A percentile compares a stretch with the other conserved stretches of the same genome.
phyloP scores from a whole-genome alignment of 2,113 vertebrate species.

The Syngnathus scovelli region DNA sequence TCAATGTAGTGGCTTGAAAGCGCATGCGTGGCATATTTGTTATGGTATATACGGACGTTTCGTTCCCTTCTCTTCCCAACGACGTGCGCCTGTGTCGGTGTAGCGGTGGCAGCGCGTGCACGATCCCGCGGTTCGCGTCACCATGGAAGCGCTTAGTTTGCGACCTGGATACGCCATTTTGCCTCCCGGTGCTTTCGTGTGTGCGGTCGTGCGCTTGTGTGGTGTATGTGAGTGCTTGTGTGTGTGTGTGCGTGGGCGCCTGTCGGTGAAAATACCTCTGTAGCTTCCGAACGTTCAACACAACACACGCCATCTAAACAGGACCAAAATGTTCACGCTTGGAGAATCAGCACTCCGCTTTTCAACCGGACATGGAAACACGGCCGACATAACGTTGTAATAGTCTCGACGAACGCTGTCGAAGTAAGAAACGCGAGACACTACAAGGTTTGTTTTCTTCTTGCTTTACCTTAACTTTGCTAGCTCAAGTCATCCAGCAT shows the following conservation, averaged over 20 bases:
- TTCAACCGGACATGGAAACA: slow-evolving; percentile 26
- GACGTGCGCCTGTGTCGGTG: background rate
- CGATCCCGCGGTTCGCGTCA: slow-evolving; percentile 49
- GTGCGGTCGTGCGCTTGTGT: slow-evolving; percentile 8
- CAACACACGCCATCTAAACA: slow-evolving; percentile 21
- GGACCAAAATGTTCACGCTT: slow-evolving; percentile 19
- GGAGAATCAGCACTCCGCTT: slow-evolving; percentile 9
- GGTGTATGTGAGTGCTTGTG: slow-evolving; percentile 2
- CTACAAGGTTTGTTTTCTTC: slow-evolving; percentile 44
- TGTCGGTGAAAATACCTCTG: slow-evolving; percentile 36
- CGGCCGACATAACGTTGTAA: slow-evolving; percentile 19
- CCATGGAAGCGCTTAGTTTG: slow-evolving; percentile 78
- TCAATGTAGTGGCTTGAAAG: no score
- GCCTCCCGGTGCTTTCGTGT: slow-evolving; percentile 32
- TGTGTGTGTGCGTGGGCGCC: slow-evolving; percentile 32
- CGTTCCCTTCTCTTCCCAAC: background rate
- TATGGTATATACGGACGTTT: no score
- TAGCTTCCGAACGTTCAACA: slow-evolving; percentile 43
- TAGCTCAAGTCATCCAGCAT: slow-evolving; percentile 14
- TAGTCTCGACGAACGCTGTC: slow-evolving; percentile 24
- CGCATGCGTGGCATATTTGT: no score
- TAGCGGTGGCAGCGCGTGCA: background rate
- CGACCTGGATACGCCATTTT: slow-evolving; percentile 77
- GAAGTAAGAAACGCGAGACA: slow-evolving; percentile 18
- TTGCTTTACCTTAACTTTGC: slow-evolving; percentile 57